These are phyloP conservation scores for Rhodeus uyekii DNA, from an alignment of 2,797 vertebrate species.

Conservation along the genomic window DNA sequence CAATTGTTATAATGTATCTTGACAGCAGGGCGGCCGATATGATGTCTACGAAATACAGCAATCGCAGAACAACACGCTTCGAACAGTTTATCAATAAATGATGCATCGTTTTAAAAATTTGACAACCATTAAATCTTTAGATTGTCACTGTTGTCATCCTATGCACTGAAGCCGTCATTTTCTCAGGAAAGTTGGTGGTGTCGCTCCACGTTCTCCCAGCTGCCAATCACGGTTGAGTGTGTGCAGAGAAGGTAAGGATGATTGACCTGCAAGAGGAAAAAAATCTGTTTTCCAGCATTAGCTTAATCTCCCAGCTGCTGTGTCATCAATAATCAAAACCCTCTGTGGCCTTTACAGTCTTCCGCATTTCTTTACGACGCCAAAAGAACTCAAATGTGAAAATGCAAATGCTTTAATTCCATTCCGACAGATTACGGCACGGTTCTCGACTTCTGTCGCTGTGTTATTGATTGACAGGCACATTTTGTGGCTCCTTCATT, in stretches of 20 bases:
- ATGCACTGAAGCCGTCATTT: background rate
- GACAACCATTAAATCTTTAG: background rate
- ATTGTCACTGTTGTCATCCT: background rate
- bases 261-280: conserved; percentile 2
- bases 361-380: conserved; percentile 31
- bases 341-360: conserved; percentile 41
- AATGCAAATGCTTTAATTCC: conserved; percentile 61
- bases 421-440: conserved; percentile 26
- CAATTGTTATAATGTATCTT: too few relatives aligned
- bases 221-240: background rate
- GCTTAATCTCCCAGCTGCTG: conserved; percentile 50
- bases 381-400: conserved; percentile 40
- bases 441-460: conserved; percentile 42
- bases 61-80: too few relatives aligned
- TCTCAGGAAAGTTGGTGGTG: background rate
- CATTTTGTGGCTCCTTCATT: conserved; percentile 51
- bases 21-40: background rate
- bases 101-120: background rate
- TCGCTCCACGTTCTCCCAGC: background rate
- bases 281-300: conserved; percentile 34
- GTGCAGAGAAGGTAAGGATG: background rate
- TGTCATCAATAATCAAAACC: conserved; percentile 44
- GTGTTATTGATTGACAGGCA: conserved; percentile 63
- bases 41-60: too few relatives aligned
- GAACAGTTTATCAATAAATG: background rate